Base-by-base conservation (phyloP, 1,140 invertebrate species). In the Caenorhabditis briggsae region DNA sequence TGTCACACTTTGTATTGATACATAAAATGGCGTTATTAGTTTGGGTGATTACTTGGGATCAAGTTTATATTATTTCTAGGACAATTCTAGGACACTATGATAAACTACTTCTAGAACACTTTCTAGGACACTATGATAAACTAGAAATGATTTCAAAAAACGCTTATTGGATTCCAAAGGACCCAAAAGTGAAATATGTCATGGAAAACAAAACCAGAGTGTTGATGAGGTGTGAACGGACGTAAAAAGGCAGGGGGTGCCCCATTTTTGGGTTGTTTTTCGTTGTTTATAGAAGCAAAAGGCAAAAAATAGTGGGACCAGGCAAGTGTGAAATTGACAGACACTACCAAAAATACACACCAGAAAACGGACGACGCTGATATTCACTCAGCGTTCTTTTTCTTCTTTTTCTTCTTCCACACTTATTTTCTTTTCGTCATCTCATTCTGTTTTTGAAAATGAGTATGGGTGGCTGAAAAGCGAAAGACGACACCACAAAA, bases 361-460 rank as follows among this genome's bases (percentile, higher is more conserved):
- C 33, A 33, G 33, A 33, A 33, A 78, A 78, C 70, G 70, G 50
- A 78, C 70, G 70, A 41, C 18, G 70, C 46, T 78, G 70, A 50
- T 50, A 78, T 78, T 50, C 46, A 50, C 70, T 43, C 70, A n/a
- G 46, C 23, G 50, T n/a, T 50, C 23, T n/a, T 23, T 78, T 78
- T 20, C 41, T 50, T 48, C 23, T 48, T 78, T 8, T 50, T 50
- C 43, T 23, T 78, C 46, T 23, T 43, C 61, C 16, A 33, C 61
- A 33, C 33, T 18, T 74, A 14, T 25, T n/a, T 20, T 33, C 25
- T 65, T n/a, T 74, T 74, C 70, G 33, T 33, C 43, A 43, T 78
- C 64, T 70, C 70, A 78, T 78, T 78, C 46, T 78, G 70, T 78
- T 20, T 78, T 78, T 50, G 70, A 78, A 78, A 78, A 78, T 78